Percentiles rank a stretch among this genome's conserved stretches.
Evolutionary conservation across 1,140 invertebrate species (phyloP).

Genomic region (Drosophila chauvacae): DNA sequence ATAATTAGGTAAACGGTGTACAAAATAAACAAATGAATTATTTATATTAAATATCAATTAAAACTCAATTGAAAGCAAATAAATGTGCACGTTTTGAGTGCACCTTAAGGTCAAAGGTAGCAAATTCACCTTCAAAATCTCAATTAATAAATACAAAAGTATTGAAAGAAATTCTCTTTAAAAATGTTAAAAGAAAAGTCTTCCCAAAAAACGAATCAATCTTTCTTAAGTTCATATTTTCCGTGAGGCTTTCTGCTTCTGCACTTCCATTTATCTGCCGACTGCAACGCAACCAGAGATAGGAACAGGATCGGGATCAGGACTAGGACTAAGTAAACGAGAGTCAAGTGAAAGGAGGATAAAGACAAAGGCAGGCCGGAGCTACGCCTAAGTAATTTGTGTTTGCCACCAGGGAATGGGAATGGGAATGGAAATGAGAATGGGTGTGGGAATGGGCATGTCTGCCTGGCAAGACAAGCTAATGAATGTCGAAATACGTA

Average conservation of each 20-base stretch:
- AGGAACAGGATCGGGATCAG: not conserved
- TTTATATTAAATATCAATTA: too few relatives aligned
- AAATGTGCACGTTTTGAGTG: too few relatives aligned
- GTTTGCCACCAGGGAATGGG: not conserved
- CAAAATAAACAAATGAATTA: too few relatives aligned
- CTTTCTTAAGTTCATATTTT: too few relatives aligned
- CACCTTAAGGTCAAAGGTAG: too few relatives aligned
- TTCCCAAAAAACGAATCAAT: not conserved
- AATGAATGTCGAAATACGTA: conserved; percentile 65
- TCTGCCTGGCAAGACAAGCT: conserved; percentile 38
- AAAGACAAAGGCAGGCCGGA: conserved; percentile 8
- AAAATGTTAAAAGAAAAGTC: not conserved
- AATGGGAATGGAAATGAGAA: not conserved
- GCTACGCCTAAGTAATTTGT: conserved; percentile 39
- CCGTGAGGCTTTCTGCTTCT: not conserved
- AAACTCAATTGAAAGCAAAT: too few relatives aligned
- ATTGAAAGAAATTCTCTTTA: not conserved
- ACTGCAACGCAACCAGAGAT: not conserved
- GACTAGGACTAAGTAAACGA: not conserved
- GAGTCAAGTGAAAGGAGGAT: conserved; percentile 26
- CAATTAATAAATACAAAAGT: too few relatives aligned
- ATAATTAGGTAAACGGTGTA: too few relatives aligned
- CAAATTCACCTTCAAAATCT: too few relatives aligned
- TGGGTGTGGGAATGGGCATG: too few relatives aligned
- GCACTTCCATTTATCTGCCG: not conserved